phyloP scores from a whole-genome alignment of 2,888 invertebrate genomes.

The Meghimatium bilineatum region DNA sequence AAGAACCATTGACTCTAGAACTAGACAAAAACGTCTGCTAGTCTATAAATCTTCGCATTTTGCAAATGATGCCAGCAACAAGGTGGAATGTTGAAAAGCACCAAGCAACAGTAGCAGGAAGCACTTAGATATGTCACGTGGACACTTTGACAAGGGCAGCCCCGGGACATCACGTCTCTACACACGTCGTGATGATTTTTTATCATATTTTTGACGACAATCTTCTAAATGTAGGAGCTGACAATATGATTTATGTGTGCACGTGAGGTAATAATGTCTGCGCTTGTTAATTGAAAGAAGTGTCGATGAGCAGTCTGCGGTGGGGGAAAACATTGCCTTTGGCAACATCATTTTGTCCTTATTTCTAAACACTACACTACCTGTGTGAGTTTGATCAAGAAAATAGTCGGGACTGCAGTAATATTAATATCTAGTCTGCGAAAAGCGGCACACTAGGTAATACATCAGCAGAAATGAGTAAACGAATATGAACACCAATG shows the following conservation, averaged over 20 bases:
- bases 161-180: constrained; percentile 7
- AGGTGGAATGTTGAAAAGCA: background rate
- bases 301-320: background rate
- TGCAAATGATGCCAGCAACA: background rate
- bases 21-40: too few relatives aligned
- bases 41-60: background rate
- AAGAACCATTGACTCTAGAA: too few relatives aligned
- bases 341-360: background rate
- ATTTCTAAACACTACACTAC: too few relatives aligned
- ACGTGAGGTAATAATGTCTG: background rate
- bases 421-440: too few relatives aligned
- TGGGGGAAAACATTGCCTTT: background rate
- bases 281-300: background rate
- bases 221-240: background rate
- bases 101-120: background rate
- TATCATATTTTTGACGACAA: background rate
- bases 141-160: background rate
- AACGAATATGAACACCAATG: too few relatives aligned
- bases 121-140: constrained; percentile 4
- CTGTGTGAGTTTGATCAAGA: too few relatives aligned
- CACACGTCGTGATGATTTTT: constrained; percentile 14
- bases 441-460: too few relatives aligned
- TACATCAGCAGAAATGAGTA: too few relatives aligned
- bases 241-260: background rate
- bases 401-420: too few relatives aligned